Evolutionary conservation across 1,140 invertebrate genomes (phyloP).

Genomic region (Pristionchus pacificus): DNA sequence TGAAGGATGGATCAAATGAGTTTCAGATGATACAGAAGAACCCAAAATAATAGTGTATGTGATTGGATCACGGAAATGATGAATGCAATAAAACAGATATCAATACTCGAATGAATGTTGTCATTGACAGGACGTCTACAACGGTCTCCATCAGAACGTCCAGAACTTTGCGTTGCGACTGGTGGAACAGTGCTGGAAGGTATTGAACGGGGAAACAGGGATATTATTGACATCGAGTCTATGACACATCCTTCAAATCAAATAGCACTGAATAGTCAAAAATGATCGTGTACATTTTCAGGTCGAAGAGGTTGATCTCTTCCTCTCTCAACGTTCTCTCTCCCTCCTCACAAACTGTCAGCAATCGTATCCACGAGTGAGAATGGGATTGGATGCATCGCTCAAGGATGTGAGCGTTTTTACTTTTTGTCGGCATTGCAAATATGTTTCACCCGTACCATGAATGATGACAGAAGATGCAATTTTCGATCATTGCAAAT

Average conservation of each 20-base stretch:
- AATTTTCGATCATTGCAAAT: too few relatives aligned
- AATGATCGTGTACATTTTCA: too few relatives aligned
- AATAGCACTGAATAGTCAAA: neutral
- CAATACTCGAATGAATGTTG: too few relatives aligned
- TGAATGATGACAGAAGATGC: too few relatives aligned
- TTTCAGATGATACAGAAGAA: too few relatives aligned
- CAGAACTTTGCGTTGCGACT: constrained; percentile 40
- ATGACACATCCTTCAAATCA: neutral
- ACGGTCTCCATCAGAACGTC: constrained; percentile 7
- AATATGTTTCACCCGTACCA: too few relatives aligned
- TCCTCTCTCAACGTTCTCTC: constrained; percentile 14
- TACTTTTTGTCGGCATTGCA: too few relatives aligned
- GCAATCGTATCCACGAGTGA: constrained; percentile 27
- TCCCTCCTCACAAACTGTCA: neutral
- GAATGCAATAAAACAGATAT: too few relatives aligned
- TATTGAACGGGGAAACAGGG: too few relatives aligned
- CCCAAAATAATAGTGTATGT: neutral
- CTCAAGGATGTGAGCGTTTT: constrained; percentile 26
- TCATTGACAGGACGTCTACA: neutral
- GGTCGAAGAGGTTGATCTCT: constrained; percentile 30
- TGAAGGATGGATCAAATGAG: too few relatives aligned
- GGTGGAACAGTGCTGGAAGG: constrained; percentile 29
- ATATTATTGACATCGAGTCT: too few relatives aligned
- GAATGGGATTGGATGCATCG: constrained; percentile 29
- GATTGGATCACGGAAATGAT: neutral